A percentile compares a stretch with the other conserved stretches of the same genome.
Conservation (phyloP, 1,140 invertebrate species). For the Homarus americanus region DNA sequence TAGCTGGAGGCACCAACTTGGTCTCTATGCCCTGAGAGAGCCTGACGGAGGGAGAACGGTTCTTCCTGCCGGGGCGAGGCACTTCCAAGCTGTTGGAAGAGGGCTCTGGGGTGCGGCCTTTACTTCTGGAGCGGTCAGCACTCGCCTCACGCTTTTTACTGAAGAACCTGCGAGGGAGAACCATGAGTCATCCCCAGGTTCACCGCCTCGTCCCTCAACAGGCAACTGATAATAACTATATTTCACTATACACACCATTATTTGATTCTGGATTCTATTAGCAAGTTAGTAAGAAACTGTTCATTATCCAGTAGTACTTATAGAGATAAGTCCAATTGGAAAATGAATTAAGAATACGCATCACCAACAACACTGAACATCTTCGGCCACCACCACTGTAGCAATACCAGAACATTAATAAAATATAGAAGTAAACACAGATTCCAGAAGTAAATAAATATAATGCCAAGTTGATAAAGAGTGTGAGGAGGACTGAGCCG, state of each 20-base stretch:
- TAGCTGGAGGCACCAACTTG: conserved; percentile 83
- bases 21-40: conserved; percentile 82
- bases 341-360: not conserved
- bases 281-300: too few relatives aligned
- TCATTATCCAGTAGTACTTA: too few relatives aligned
- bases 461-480: not conserved
- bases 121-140: conserved; percentile 81
- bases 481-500: not conserved
- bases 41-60: conserved; percentile 79
- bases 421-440: not conserved
- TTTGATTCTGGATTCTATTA: too few relatives aligned
- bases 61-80: conserved; percentile 76
- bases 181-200: too few relatives aligned
- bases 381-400: not conserved
- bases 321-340: too few relatives aligned
- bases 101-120: conserved; percentile 86
- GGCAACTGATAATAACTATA: too few relatives aligned
- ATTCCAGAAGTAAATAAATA: not conserved
- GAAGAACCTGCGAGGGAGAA: conserved; percentile 90
- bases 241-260: too few relatives aligned
- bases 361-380: not conserved
- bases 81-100: conserved; percentile 73
- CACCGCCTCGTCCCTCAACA: too few relatives aligned
- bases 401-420: not conserved
- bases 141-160: conserved; percentile 86